These are phyloP conservation scores for Craterocephalus amniculus DNA, from an alignment of 2,797 vertebrate species.

Conservation along the genomic window DNA sequence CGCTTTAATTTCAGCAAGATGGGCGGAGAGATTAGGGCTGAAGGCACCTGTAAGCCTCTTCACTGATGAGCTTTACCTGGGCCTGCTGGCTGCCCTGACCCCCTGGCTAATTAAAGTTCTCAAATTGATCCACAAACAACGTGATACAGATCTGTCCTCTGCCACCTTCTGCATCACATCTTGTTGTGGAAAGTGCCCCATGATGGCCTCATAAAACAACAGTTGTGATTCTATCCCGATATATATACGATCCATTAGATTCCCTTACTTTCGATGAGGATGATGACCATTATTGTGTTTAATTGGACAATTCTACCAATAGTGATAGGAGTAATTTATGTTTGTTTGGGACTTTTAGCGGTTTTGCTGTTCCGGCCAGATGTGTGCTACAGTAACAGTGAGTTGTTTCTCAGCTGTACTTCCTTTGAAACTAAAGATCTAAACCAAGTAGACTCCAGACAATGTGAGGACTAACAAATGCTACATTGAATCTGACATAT, in stretches of 20 bases:
- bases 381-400: conserved; percentile 1
- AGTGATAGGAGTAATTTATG: neutral
- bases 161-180: conserved; percentile 78
- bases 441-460: neutral
- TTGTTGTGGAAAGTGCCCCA: conserved; percentile 70
- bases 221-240: conserved; percentile 65
- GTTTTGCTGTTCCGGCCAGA: neutral
- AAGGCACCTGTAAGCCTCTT: conserved; percentile 83
- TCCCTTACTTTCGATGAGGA: conserved; percentile 47
- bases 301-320: conserved; percentile 21
- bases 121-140: conserved; percentile 86
- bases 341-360: conserved; percentile 5
- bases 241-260: conserved; percentile 55
- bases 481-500: neutral
- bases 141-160: conserved; percentile 87
- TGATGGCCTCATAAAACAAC: conserved; percentile 83
- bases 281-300: conserved; percentile 36
- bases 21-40: conserved; percentile 85
- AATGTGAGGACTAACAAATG: neutral
- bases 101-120: conserved; percentile 87
- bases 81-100: conserved; percentile 73
- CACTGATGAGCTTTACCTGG: conserved; percentile 83
- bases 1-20: conserved; percentile 87
- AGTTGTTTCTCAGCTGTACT: neutral
- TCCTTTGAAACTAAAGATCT: neutral